Evolutionary conservation across 2,797 vertebrate genomes (phyloP).

Genomic region (Trematomus bernacchii): DNA sequence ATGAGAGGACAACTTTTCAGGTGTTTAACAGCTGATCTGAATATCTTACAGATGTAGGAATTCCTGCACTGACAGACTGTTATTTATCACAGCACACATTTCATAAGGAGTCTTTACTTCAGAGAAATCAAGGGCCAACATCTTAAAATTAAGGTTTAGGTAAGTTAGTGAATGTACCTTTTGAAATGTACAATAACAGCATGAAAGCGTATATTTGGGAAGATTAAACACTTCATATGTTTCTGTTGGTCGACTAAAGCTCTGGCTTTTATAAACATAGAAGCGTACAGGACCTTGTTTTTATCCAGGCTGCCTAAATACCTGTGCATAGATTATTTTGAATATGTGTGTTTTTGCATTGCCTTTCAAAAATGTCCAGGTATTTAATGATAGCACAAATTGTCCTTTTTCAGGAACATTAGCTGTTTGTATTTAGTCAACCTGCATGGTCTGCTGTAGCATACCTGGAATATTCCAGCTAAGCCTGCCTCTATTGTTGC

Average conservation of each 20-base stretch:
- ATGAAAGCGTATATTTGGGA: no score
- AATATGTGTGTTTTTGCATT: no score
- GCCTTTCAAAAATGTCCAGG: neutral
- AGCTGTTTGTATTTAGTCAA: conserved; percentile 28
- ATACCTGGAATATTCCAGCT: conserved; percentile 59
- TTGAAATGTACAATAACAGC: no score
- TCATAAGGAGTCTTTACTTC: neutral
- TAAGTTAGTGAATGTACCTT: no score
- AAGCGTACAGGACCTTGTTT: neutral
- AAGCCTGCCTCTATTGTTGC: neutral
- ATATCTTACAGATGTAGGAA: conserved; percentile 4
- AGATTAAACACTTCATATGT: neutral
- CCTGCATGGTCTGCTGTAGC: conserved; percentile 37
- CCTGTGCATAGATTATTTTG: neutral
- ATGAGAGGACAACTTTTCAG: neutral
- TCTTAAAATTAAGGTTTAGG: neutral
- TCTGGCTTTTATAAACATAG: neutral
- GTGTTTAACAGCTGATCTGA: neutral
- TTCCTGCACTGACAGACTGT: neutral
- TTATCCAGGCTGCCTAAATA: neutral
- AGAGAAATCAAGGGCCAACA: neutral
- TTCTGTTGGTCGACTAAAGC: neutral
- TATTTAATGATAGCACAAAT: neutral
- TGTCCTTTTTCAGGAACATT: conserved; percentile 30
- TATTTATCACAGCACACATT: neutral